phyloP scores from a whole-genome alignment of 2,797 vertebrate species.

The Lacerta bilineata region DNA sequence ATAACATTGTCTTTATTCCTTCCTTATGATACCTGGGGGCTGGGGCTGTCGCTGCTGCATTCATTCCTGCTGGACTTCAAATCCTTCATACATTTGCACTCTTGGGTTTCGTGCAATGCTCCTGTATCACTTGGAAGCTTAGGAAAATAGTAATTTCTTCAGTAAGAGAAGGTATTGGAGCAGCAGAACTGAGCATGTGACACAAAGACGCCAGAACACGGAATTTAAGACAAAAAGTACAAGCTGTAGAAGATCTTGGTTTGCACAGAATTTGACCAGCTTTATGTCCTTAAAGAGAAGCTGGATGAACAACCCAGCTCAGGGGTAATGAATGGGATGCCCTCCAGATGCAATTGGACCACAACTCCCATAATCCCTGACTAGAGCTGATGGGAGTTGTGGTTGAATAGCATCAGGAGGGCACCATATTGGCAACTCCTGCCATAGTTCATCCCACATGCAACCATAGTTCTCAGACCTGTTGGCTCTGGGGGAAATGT shows the following conservation, averaged over 20 bases:
- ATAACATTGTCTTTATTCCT: too few relatives aligned
- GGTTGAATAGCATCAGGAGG: too few relatives aligned
- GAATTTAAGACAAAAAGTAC: background rate
- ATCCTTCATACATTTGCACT: background rate
- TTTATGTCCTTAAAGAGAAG: background rate
- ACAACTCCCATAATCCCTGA: too few relatives aligned
- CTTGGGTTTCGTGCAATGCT: conserved; percentile 37
- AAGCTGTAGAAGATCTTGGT: background rate
- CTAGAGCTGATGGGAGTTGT: too few relatives aligned
- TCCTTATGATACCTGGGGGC: too few relatives aligned
- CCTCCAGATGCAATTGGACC: too few relatives aligned
- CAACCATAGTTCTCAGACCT: background rate
- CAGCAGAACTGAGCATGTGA: background rate
- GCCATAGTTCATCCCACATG: background rate
- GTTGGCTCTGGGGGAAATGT: background rate
- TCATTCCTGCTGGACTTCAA: conserved; percentile 4
- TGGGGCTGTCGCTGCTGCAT: too few relatives aligned
- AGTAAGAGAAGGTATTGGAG: background rate
- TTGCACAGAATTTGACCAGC: background rate
- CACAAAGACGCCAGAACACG: background rate
- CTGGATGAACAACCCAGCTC: background rate
- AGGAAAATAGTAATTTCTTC: background rate
- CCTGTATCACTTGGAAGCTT: conserved; percentile 17
- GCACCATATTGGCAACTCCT: too few relatives aligned
- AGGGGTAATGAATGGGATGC: too few relatives aligned